A percentile compares a stretch with the other conserved stretches of the same genome.
These are phyloP conservation scores for Eupeodes luniger DNA, from an alignment of 2,888 invertebrate species.

Conservation along the genomic window DNA sequence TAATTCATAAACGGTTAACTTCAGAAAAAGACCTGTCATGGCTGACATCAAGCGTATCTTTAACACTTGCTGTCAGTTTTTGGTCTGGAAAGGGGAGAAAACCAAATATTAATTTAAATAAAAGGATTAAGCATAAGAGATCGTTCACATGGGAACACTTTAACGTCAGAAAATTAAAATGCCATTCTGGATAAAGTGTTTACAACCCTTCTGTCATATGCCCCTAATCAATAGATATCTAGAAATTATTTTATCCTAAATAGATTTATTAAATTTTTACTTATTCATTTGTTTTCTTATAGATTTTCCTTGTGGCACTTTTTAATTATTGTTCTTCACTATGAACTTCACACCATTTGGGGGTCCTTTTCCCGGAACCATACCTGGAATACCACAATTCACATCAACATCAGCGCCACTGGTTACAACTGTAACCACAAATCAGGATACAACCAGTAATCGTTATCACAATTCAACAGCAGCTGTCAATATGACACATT, in stretches of 20 bases:
- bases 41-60: no score
- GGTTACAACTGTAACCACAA: slow-evolving; percentile 87
- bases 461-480: slow-evolving; percentile 81
- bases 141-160: no score
- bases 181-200: no score
- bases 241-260: not conserved
- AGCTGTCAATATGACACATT: slow-evolving; percentile 84
- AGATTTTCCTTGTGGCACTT: slow-evolving; percentile 60
- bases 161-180: no score
- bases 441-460: slow-evolving; percentile 77
- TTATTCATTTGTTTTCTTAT: slow-evolving; percentile 10
- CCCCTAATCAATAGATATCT: no score
- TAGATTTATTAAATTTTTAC: not conserved
- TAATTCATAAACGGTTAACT: no score
- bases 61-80: no score
- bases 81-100: no score
- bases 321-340: slow-evolving; percentile 77
- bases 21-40: no score
- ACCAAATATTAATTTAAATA: no score
- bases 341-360: slow-evolving; percentile 94
- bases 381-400: slow-evolving; percentile 93
- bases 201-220: no score
- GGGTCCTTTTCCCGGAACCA: slow-evolving; percentile 90
- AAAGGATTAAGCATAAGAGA: no score
- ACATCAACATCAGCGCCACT: slow-evolving; percentile 84